Base-by-base conservation (phyloP, 37 sponge, comb jelly and placozoan genomes). In the Trichoplax adhaerens region DNA sequence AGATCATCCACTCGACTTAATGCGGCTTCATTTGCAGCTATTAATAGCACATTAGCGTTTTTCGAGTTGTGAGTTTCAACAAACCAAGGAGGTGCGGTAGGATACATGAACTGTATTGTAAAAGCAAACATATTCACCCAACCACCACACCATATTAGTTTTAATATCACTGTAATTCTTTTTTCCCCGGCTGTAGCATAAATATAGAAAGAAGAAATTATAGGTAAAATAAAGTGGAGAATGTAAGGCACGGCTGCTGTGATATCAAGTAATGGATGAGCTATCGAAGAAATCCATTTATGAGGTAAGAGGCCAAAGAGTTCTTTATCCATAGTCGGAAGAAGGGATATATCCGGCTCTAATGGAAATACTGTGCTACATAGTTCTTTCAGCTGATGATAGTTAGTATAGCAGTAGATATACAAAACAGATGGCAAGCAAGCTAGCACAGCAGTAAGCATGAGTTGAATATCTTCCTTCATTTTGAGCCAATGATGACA, bases 1-100 rank as follows among this genome's bases (percentile, higher is more conserved):
- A 83, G 10, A 5, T 68, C 69, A 77, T 90, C 91, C 4, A 90
- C 4, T 52, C 91, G 69, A 29, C 74, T 70, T 57, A 90, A 90
- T 1, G 80, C 91, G 2, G 79, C 86, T 73, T 90, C 91, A 58
- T 68, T 81, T 50, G 73, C 72, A 54, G 66, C 74, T 53, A 90
- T 60, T 0, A 69, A 69, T 7, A 52, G 67, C 49, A 81, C 81
- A 7, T 86, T 73, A 52, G 6, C 48, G 48, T 73, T 55, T 65
- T 86, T 84, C 0, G 77, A 65, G 4, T 86, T 77, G 49, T 86
- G 84, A 54, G 79, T 77, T 77, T 90, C 91, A 0, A 64, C 68
- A 62, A 83, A 90, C 91, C 91, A 90, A 0, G 91, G 91, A 2
- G 91, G 83, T 1, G 91, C 86, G n/a, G 91, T 90, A 0, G 91